phyloP scores from a whole-genome alignment of 2,113 vertebrate genomes.

The Zootoca vivipara region DNA sequence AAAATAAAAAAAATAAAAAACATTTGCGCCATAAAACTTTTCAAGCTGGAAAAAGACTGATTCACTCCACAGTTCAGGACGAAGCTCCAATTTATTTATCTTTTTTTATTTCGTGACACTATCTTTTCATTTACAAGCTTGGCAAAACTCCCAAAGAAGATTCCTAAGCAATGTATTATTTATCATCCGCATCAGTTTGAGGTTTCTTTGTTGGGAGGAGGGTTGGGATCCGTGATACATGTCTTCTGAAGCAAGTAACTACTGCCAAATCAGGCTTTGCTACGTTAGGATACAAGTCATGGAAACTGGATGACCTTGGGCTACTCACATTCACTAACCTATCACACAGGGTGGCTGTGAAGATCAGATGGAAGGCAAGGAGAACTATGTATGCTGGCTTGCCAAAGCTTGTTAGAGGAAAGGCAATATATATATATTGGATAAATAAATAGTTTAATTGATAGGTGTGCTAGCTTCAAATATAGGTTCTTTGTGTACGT shows the following conservation, averaged over 20 bases:
- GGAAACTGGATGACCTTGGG: not conserved
- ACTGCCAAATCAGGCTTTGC: not conserved
- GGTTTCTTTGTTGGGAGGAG: not conserved
- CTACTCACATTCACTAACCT: not conserved
- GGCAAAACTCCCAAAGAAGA: conserved; percentile 63
- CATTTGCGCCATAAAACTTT: conserved; percentile 70
- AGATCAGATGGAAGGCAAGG: not conserved
- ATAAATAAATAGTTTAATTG: conserved; percentile 35
- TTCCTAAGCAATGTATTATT: conserved; percentile 58
- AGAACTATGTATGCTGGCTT: not conserved
- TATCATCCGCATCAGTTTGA: conserved; percentile 43
- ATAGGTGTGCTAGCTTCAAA: conserved; percentile 37
- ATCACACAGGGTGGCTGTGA: not conserved
- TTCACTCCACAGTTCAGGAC: conserved; percentile 43
- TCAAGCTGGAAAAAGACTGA: conserved; percentile 62
- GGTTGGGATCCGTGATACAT: not conserved
- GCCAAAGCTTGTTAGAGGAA: too few species aligned
- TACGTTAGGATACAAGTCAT: not conserved
- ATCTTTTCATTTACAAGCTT: conserved; percentile 66
- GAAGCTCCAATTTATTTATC: conserved; percentile 64
- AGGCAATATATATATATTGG: not conserved
- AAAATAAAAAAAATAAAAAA: conserved; percentile 75
- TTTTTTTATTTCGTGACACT: conserved; percentile 60
- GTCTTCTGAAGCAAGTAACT: not conserved
- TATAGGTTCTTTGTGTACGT: conserved; percentile 42